Evolutionary conservation across 2,113 vertebrate species (phyloP).

Genomic region (Porphyrio hochstetteri): DNA sequence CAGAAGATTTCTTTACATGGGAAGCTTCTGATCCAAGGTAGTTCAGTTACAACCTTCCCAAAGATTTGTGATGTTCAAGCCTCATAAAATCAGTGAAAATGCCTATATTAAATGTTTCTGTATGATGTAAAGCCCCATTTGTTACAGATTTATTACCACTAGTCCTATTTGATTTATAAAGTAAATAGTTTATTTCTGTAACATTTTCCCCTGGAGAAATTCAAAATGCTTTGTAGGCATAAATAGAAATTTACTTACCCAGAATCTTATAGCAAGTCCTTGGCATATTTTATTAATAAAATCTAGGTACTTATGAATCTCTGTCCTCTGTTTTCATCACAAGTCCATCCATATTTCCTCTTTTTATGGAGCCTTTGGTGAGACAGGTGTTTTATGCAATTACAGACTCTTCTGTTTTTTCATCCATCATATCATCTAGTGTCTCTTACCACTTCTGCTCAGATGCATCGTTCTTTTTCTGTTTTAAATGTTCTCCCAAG

Average conservation of each 20-base stretch:
- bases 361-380: not conserved
- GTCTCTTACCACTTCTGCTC: not conserved
- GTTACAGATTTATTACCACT: not conserved
- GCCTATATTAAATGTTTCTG: not conserved
- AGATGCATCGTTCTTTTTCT: not conserved
- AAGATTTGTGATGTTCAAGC: constrained; percentile 16
- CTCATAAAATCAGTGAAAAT: not conserved
- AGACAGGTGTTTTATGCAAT: not conserved
- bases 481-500: not conserved
- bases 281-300: not conserved
- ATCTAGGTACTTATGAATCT: not conserved
- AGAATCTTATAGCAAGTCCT: not conserved
- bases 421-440: not conserved
- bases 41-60: not conserved
- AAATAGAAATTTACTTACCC: not conserved
- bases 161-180: constrained; percentile 15
- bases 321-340: not conserved
- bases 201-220: not conserved
- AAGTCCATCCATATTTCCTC: not conserved
- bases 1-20: not conserved
- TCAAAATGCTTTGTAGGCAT: not conserved
- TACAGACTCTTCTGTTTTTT: not conserved
- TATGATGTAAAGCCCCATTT: not conserved
- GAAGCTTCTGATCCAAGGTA: not conserved
- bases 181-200: not conserved